A percentile compares a stretch with the other conserved stretches of the same genome.
Conservation (phyloP, 2,113 vertebrate genomes). For the Reinhardtius hippoglossoides region DNA sequence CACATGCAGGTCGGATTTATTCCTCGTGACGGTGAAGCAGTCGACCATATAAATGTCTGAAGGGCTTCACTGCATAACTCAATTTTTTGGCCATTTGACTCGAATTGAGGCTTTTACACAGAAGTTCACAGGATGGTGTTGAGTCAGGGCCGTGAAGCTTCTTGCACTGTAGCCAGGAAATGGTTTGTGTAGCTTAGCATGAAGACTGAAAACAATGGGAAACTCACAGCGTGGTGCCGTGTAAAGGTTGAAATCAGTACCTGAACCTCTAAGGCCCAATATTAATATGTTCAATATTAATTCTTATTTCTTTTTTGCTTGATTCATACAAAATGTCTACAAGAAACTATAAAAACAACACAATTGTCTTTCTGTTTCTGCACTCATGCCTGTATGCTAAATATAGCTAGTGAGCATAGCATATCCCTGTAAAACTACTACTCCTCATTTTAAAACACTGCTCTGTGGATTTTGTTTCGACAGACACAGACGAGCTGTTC, state of each 20-base stretch:
- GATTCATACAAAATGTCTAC: no score
- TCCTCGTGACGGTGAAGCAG: constrained; percentile 7
- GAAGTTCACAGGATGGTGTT: neutral
- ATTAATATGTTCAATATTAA: neutral
- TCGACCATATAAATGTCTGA: constrained; percentile 12
- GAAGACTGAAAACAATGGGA: neutral
- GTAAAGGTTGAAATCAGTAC: neutral
- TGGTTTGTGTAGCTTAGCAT: neutral
- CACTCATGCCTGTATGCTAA: neutral
- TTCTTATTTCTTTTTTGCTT: no score
- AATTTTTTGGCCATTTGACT: constrained; percentile 9
- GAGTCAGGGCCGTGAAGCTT: neutral
- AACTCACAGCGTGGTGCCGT: no score
- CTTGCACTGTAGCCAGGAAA: neutral
- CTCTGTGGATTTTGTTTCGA: neutral
- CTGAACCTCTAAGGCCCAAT: neutral
- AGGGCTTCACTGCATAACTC: constrained; percentile 5
- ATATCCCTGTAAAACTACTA: no score
- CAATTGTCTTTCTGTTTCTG: neutral
- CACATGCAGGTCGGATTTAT: constrained; percentile 45
- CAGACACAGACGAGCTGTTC: neutral
- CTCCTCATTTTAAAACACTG: neutral
- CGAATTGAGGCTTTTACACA: constrained; percentile 11
- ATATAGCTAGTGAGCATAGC: no score
- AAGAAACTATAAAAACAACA: no score